Evolutionary conservation across 2,888 invertebrate species (phyloP), one percentile per base, ranked within the genome.

Genomic region (Chironomus riparius): DNA sequence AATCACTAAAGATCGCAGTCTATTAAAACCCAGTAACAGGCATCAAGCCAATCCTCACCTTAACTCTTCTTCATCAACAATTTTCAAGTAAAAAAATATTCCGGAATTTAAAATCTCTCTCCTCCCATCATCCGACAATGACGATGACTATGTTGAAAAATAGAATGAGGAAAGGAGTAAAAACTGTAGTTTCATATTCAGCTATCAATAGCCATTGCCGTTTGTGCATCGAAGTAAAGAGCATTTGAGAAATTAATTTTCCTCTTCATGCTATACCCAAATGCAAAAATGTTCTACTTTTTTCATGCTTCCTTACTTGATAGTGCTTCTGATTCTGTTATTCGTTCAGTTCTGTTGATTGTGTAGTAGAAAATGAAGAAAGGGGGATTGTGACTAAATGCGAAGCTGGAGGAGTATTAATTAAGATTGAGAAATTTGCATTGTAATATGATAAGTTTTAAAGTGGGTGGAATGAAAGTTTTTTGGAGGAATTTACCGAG

Each of bases 231-330:
- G 71, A 56, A 28, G 47, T 48, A 47, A 18, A 38, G 47, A 47
- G 56, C 70, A 47, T 50, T 72, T 24, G 62, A 61, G 72, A 73
- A 73, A 73, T 73, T 73, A 73, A 73, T 73, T 73, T 73, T 61
- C 28, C 72, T 73, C 62, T 69, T 7, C 21, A 22, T 15, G 6
- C 50, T 48, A 4, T 15, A 56, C 50, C 7, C 6, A 15, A 56
- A 7, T 56, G 56, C 56, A 56, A 15, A 24, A 56, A 56, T 24
- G 65, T 65, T 24, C 65, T 24, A 65, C 65, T 65, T 65, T 65
- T 65, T 56, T 5, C n/a, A 38, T 50, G 13, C 15, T 50, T 50
- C 15, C 13, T 56, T 56, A 15, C 6, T 56, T 56, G 56, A 56
- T 50, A 50, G 50, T 50, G 50, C 50, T 50, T n/a, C 50, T 56